A percentile compares a stretch with the other conserved stretches of the same genome.
phyloP scores from a whole-genome alignment of 2,113 vertebrate species.

The Cinclus mexicanus region DNA sequence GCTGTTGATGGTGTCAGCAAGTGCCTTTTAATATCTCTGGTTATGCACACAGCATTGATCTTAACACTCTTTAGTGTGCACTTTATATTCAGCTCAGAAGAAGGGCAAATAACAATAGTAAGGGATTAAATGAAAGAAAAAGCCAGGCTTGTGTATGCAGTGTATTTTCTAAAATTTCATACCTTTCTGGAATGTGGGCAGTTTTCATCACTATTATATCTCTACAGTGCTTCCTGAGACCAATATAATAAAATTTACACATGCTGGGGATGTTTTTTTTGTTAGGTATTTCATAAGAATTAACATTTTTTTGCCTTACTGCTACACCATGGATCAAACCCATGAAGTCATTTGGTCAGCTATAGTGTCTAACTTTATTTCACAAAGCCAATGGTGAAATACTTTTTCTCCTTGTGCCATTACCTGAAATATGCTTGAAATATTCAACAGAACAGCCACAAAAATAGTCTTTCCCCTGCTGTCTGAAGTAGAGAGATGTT shows the following conservation, averaged over 20 bases:
- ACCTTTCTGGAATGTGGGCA: background rate
- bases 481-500: background rate
- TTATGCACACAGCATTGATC: background rate
- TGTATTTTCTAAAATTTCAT: background rate
- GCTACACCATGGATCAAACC: background rate
- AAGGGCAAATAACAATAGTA: constrained; percentile 12
- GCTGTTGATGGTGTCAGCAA: background rate
- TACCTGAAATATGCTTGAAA: background rate
- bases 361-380: background rate
- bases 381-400: background rate
- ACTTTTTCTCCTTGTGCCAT: background rate
- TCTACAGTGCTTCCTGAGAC: background rate
- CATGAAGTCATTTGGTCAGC: background rate
- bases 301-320: background rate
- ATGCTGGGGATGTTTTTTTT: background rate
- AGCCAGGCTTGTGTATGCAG: background rate
- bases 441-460: background rate
- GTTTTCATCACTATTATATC: background rate
- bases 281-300: background rate
- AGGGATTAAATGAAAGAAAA: background rate
- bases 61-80: background rate
- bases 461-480: background rate
- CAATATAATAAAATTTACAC: background rate
- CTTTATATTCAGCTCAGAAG: background rate
- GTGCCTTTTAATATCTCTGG: background rate